Base-by-base conservation (phyloP, 2,113 vertebrate genomes). In the Psilopsiagon aurifrons region DNA sequence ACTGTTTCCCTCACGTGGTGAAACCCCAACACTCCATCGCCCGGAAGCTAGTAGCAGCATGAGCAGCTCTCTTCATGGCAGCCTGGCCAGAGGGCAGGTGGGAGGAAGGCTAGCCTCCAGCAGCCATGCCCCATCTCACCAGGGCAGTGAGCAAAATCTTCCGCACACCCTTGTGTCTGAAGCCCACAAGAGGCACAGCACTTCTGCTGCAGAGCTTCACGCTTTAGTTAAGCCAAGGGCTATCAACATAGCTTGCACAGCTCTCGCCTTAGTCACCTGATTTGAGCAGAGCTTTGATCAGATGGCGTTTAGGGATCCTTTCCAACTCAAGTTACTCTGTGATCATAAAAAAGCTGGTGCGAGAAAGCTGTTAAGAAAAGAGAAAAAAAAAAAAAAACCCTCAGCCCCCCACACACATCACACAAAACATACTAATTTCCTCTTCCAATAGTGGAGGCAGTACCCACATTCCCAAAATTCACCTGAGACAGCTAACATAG, bases 11-110 rank as follows among this genome's bases (percentile, higher is more conserved):
- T 39, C 35, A 47, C 16, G 25, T 0, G 1, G 17, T 1, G 44
- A 9, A 5, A 44, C 16, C 4, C 23, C 39, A 44, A 13, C 10
- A 3, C 17, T 69, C 6, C 2, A 1, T 3, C 0, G 0, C 13
- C 19, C 2, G 23, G 29, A 5, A 0, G 0, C 16, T 31, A 18
- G 46, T 2, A 7, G 27, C 49, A 76, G 74, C 43, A 39, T 1
- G 0, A 71, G 35, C 37, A 44, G 28, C 25, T 15, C 25, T 43
- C 29, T 51, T 35, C 28, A 13, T 1, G 13, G 19, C 0, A 0
- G n/a, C 28, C 57, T 1, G 3, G 6, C 7, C 0, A 1, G 24
- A 67, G 13, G 10, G 17, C 10, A 66, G 29, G 20, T 4, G 1
- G 3, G 63, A 89, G 27, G 52, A 82, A 82, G 28, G 24, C 23